A percentile compares a stretch with the other conserved stretches of the same genome.
Conservation (phyloP, 2,113 vertebrate genomes). For the Trogon surrucura region DNA sequence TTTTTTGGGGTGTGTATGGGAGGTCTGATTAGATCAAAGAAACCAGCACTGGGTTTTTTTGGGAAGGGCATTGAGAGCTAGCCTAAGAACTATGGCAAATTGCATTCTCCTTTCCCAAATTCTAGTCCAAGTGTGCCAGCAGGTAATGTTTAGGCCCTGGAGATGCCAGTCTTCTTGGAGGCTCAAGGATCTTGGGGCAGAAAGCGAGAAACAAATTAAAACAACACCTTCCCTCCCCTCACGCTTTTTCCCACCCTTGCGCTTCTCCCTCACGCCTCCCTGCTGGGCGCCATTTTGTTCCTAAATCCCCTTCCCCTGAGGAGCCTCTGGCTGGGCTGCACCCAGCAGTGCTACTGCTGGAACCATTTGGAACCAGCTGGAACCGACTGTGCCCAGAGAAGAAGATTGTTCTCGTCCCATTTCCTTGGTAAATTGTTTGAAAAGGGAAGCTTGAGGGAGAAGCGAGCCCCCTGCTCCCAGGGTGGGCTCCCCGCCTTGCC, state of each 20-base stretch:
- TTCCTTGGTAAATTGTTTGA: background rate
- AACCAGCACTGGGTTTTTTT: background rate
- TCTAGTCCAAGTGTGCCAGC: background rate
- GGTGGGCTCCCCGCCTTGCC: background rate
- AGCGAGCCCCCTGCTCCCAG: accelerated
- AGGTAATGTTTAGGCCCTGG: background rate
- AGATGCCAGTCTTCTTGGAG: background rate
- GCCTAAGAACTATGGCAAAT: background rate
- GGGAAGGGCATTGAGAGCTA: background rate
- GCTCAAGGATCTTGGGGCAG: accelerated
- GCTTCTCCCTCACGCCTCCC: accelerated
- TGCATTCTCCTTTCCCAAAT: background rate
- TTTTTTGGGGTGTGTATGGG: background rate
- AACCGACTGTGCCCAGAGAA: accelerated
- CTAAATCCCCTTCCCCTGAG: background rate
- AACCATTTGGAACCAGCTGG: accelerated
- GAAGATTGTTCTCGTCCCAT: too few species aligned
- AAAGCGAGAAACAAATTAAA: background rate
- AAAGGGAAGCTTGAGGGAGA: background rate
- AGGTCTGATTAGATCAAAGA: background rate
- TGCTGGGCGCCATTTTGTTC: background rate
- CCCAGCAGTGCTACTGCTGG: accelerated
- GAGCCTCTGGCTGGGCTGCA: background rate
- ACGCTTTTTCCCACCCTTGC: too few species aligned
- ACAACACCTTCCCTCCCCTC: background rate